Conservation (phyloP, 2,888 invertebrate genomes). For the Drosophila prolongata region DNA sequence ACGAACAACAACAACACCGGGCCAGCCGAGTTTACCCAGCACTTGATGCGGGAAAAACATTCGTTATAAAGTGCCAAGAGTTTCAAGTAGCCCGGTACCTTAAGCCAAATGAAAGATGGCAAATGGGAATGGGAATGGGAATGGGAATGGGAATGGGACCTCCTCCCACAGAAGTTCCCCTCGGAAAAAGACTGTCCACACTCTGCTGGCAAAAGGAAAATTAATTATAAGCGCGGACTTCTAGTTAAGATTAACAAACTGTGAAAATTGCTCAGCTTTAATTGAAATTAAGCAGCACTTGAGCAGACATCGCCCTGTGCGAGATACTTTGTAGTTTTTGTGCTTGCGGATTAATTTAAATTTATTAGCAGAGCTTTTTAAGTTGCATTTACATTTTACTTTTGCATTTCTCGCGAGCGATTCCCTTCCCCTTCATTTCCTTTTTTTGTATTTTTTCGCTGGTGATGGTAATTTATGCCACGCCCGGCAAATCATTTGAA, state of each 20-base stretch:
- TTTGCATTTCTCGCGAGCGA: constrained; percentile 12
- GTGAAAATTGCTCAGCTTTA: constrained; percentile 60
- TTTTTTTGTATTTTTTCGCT: constrained; percentile 5
- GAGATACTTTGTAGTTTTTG: constrained; percentile 45
- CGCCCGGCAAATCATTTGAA: constrained; percentile 44
- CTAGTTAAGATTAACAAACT: constrained; percentile 57
- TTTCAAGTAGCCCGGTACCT: constrained; percentile 48
- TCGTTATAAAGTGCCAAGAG: constrained; percentile 53
- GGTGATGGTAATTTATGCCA: constrained; percentile 39
- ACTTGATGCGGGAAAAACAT: constrained; percentile 39
- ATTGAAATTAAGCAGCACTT: constrained; percentile 58
- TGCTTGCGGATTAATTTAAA: constrained; percentile 49
- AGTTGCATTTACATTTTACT: constrained; percentile 48
- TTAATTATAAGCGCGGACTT: constrained; percentile 57
- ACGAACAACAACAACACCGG: constrained; percentile 1
- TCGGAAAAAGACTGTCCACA: constrained; percentile 13
- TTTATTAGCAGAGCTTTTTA: constrained; percentile 50
- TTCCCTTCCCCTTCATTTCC: not conserved
- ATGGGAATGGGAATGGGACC: not conserved
- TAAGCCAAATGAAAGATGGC: constrained; percentile 52
- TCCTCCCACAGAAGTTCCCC: not conserved
- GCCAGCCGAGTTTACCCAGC: constrained; percentile 8
- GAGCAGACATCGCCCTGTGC: constrained; percentile 15
- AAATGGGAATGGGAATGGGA: not conserved
- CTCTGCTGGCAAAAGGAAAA: constrained; percentile 39